Conservation (phyloP, 2,888 invertebrate species). For the Drosophila colorata region DNA sequence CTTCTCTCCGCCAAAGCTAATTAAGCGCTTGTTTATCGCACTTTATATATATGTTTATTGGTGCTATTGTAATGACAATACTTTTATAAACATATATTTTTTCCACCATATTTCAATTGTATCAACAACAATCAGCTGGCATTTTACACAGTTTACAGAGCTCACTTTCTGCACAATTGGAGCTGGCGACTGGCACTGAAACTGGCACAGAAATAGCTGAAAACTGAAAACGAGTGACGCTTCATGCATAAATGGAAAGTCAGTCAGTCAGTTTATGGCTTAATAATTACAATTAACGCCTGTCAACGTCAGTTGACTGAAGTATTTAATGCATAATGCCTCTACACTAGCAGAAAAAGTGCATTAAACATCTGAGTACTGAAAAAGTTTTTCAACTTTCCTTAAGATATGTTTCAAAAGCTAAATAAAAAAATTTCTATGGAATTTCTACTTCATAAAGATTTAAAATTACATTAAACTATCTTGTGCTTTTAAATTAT, state of each 20-base stretch:
- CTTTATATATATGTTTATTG: conserved; percentile 15
- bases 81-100: neutral
- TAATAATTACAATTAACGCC: conserved; percentile 52
- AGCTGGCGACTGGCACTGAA: conserved; percentile 24
- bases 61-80: conserved; percentile 10
- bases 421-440: neutral
- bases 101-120: conserved; percentile 41
- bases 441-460: no score
- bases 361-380: no score
- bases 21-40: conserved; percentile 24
- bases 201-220: conserved; percentile 22
- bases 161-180: conserved; percentile 42
- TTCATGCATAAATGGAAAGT: conserved; percentile 58
- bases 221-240: conserved; percentile 25
- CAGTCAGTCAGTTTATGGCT: conserved; percentile 39
- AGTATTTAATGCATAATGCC: conserved; percentile 21
- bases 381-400: neutral
- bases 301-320: conserved; percentile 38
- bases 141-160: conserved; percentile 13
- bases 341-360: conserved; percentile 30
- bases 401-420: neutral
- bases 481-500: neutral
- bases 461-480: no score
- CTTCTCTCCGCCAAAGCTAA: conserved; percentile 23
- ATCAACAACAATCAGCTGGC: conserved; percentile 32